These are phyloP conservation scores for Spheniscus humboldti DNA, from an alignment of 2,797 vertebrate species.

Conservation along the genomic window DNA sequence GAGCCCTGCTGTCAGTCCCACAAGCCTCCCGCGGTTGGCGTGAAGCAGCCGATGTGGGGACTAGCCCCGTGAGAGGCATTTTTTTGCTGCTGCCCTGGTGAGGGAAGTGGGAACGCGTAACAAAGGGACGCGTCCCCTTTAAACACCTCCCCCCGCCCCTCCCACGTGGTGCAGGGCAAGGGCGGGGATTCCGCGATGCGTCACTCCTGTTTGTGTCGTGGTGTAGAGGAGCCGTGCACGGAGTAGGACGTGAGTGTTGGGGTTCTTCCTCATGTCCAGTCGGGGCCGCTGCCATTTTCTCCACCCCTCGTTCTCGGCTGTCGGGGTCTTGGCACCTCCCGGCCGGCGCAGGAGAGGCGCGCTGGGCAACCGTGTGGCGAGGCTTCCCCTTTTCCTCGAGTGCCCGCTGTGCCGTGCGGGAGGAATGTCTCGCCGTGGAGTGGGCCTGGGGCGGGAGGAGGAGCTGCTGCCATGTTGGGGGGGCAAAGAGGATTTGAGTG, in stretches of 20 bases:
- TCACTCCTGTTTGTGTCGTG: not conserved
- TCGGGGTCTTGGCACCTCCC: not conserved
- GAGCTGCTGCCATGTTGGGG: not conserved
- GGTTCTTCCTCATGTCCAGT: not conserved
- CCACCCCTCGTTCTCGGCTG: too few relatives aligned
- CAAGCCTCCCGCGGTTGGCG: not conserved
- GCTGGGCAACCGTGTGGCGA: not conserved
- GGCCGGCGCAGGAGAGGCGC: not conserved
- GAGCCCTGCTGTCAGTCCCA: too few relatives aligned
- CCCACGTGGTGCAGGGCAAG: not conserved
- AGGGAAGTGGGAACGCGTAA: not conserved
- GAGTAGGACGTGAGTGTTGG: not conserved
- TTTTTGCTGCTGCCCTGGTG: too few relatives aligned
- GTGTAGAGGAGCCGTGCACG: not conserved
- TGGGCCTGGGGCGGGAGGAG: not conserved
- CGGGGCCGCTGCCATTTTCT: not conserved
- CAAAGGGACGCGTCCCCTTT: not conserved
- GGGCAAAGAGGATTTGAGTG: not conserved
- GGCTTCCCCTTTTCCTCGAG: not conserved
- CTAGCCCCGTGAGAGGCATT: too few relatives aligned
- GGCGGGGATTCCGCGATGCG: not conserved
- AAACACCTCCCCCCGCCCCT: not conserved
- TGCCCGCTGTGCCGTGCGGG: not conserved
- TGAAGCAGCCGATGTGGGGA: too few relatives aligned
- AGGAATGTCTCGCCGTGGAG: not conserved